Conservation (phyloP, 2,888 invertebrate genomes). For the Mongoloraphidia duomilia region DNA sequence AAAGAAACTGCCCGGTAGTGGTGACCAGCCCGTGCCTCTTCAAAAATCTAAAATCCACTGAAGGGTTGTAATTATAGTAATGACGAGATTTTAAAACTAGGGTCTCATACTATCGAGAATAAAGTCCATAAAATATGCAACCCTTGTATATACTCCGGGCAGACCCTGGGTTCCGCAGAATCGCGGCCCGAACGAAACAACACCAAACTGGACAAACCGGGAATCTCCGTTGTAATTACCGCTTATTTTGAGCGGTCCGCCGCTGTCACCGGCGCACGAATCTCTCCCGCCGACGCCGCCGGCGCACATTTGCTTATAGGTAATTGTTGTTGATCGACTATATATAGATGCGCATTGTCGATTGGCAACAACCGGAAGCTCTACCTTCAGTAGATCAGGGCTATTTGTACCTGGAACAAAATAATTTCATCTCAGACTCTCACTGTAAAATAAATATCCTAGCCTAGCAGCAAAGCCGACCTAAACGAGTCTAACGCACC, state of each 20-base stretch:
- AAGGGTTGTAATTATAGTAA: too few species aligned
- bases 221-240: constrained; percentile 24
- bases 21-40: too few species aligned
- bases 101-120: constrained; percentile 37
- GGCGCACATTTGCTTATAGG: constrained; percentile 40
- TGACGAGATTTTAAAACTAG: constrained; percentile 13
- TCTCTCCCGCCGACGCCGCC: constrained; percentile 43
- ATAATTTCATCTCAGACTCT: neutral
- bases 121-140: constrained; percentile 49
- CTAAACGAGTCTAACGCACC: too few species aligned
- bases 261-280: constrained; percentile 53
- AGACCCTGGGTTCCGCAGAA: constrained; percentile 35
- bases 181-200: constrained; percentile 36
- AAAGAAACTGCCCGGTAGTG: too few species aligned
- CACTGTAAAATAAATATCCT: too few species aligned
- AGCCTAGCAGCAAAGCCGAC: too few species aligned
- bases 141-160: constrained; percentile 57
- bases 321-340: constrained; percentile 17
- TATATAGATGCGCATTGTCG: constrained; percentile 23
- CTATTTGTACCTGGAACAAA: constrained; percentile 17
- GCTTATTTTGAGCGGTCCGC: constrained; percentile 44
- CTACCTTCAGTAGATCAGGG: constrained; percentile 28
- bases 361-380: constrained; percentile 25
- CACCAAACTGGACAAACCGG: constrained; percentile 40
- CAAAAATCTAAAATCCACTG: too few species aligned